Evolutionary conservation across 2,113 vertebrate genomes (phyloP).

Genomic region (Erythrocercus mccallii): DNA sequence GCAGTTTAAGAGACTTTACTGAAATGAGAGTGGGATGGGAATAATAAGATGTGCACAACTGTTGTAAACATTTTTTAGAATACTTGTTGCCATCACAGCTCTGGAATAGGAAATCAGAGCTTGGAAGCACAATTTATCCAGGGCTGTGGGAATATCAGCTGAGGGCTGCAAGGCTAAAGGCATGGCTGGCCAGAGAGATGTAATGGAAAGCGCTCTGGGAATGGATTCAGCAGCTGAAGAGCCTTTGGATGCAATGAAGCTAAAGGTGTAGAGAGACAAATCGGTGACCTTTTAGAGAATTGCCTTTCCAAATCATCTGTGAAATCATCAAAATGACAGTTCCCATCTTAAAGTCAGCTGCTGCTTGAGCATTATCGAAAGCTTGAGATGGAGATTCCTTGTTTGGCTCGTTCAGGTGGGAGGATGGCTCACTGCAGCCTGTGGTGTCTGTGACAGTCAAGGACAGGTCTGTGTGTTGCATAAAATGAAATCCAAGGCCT

Average conservation of each 20-base stretch:
- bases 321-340: slow-evolving; percentile 4
- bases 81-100: background rate
- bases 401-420: background rate
- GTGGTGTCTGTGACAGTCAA: background rate
- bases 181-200: background rate
- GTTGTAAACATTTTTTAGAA: background rate
- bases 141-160: background rate
- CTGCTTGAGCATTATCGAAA: background rate
- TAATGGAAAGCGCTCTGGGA: background rate
- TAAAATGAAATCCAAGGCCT: background rate
- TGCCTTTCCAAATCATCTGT: slow-evolving; percentile 2
- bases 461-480: background rate
- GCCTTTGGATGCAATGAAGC: background rate
- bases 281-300: slow-evolving; percentile 10
- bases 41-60: background rate
- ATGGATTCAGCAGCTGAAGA: background rate
- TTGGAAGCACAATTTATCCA: background rate
- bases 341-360: background rate
- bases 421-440: background rate
- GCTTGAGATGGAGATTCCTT: background rate
- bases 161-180: background rate
- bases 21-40: background rate
- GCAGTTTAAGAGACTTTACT: background rate
- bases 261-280: slow-evolving; percentile 1
- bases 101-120: background rate